Evolutionary conservation across 2,888 invertebrate species (phyloP).

Genomic region (Eubasilissa splendida): DNA sequence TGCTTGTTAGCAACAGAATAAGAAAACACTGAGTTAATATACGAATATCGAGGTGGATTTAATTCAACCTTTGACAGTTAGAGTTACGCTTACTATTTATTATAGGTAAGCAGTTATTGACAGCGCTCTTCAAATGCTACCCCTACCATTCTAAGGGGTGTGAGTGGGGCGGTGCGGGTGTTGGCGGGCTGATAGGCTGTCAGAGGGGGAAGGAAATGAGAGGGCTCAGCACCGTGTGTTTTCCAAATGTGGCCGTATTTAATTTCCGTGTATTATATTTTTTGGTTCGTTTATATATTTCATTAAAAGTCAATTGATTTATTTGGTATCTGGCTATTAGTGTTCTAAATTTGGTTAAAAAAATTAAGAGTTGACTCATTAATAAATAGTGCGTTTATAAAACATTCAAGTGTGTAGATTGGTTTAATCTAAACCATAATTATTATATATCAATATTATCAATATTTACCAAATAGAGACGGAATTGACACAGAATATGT

Average conservation of each 20-base stretch:
- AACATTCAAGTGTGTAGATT: no score
- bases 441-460: no score
- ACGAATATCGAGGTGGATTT: slow-evolving; percentile 24
- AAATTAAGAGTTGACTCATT: no score
- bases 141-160: slow-evolving; percentile 18
- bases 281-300: no score
- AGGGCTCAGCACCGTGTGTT: neutral
- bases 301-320: no score
- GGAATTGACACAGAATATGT: no score
- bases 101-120: slow-evolving; percentile 55
- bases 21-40: neutral
- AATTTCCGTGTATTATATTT: neutral
- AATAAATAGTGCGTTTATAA: no score
- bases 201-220: neutral
- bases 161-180: neutral
- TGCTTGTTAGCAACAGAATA: neutral
- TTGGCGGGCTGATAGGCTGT: neutral
- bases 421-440: no score
- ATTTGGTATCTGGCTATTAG: no score
- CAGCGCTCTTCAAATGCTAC: slow-evolving; percentile 42
- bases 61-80: slow-evolving; percentile 46
- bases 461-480: no score
- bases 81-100: slow-evolving; percentile 54
- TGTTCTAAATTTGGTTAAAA: no score
- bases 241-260: slow-evolving; percentile 11